Conservation (phyloP, 2,113 vertebrate genomes). For the Elephantulus edwardii region DNA sequence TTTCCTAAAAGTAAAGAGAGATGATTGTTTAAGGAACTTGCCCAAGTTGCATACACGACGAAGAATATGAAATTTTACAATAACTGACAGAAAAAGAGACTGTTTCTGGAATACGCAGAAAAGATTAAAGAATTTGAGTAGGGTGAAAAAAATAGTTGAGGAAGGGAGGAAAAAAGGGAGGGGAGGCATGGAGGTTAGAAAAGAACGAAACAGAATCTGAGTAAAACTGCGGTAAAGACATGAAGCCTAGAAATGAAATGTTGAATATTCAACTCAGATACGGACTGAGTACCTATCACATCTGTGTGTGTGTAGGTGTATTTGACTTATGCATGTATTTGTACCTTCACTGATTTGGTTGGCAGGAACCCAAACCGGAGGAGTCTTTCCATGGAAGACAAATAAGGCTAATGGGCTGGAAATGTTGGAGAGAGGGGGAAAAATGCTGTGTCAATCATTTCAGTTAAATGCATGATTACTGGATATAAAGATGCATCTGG, state of each 20-base stretch:
- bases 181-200: background rate
- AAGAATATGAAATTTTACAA: background rate
- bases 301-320: background rate
- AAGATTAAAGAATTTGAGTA: no score
- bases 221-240: background rate
- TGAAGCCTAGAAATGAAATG: constrained; percentile 28
- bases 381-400: constrained; percentile 52
- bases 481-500: constrained; percentile 36
- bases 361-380: constrained; percentile 34
- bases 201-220: background rate
- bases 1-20: background rate
- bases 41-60: background rate
- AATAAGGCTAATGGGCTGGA: constrained; percentile 54
- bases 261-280: background rate
- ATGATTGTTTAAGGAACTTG: background rate
- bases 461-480: constrained; percentile 41
- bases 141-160: background rate
- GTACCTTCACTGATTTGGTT: constrained; percentile 31
- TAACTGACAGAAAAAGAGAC: background rate
- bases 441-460: constrained; percentile 49
- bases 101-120: constrained; percentile 5
- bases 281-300: background rate
- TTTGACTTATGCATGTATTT: constrained; percentile 20
- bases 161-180: background rate
- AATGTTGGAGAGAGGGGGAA: background rate